These are phyloP conservation scores for Danio jaintianensis DNA, from an alignment of 2,797 vertebrate genomes.

Conservation along the genomic window DNA sequence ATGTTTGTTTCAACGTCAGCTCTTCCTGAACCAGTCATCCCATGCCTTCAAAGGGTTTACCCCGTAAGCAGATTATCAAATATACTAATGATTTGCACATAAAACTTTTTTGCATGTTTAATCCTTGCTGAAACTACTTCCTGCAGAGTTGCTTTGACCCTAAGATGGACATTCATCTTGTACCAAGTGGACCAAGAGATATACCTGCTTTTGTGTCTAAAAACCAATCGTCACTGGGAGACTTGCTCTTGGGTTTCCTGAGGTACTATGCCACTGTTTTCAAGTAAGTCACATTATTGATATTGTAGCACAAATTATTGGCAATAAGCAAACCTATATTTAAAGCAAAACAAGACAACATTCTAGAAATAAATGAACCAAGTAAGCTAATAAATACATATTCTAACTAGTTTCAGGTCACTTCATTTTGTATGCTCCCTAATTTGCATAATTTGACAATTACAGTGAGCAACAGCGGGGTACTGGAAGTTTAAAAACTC, in stretches of 20 bases:
- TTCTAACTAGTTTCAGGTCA: neutral
- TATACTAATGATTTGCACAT: neutral
- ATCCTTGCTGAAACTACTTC: neutral
- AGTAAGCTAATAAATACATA: neutral
- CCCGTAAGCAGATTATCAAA: slow-evolving; percentile 84
- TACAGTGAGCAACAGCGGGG: no score
- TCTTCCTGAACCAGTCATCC: slow-evolving; percentile 89
- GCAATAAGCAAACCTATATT: neutral
- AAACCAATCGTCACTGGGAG: slow-evolving; percentile 89
- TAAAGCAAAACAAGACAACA: neutral
- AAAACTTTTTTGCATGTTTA: neutral
- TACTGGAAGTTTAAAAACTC: no score
- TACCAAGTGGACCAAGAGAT: slow-evolving; percentile 83
- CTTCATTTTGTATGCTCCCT: neutral
- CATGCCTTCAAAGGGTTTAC: slow-evolving; percentile 91
- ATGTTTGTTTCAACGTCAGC: slow-evolving; percentile 72
- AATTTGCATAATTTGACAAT: no score
- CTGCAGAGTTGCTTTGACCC: slow-evolving; percentile 88
- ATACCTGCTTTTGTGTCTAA: slow-evolving; percentile 87
- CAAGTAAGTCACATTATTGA: slow-evolving; percentile 82
- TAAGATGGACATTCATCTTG: slow-evolving; percentile 84
- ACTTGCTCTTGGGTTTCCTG: slow-evolving; percentile 92
- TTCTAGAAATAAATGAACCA: neutral
- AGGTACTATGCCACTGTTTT: slow-evolving; percentile 92
- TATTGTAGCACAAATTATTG: slow-evolving; percentile 32